phyloP scores from a whole-genome alignment of 2,888 invertebrate species.

The Lepidocyrtoides sp. region DNA sequence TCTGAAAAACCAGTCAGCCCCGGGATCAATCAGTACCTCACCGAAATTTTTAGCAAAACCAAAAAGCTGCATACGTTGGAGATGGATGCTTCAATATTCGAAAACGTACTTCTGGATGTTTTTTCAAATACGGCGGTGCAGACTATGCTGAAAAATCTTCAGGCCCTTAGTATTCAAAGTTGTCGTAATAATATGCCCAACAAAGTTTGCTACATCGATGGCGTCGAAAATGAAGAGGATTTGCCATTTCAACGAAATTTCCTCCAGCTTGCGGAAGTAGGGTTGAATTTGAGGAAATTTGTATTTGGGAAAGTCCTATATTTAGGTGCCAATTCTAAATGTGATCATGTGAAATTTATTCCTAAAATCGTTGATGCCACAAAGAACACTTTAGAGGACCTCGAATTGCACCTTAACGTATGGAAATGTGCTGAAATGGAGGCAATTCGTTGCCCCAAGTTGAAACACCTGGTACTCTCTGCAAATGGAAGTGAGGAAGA shows the following conservation, averaged over 20 bases:
- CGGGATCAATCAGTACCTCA: slow-evolving; percentile 33
- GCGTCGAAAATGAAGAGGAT: slow-evolving; percentile 54
- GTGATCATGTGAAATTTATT: slow-evolving; percentile 71
- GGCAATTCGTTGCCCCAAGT: slow-evolving; percentile 71
- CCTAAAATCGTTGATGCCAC: slow-evolving; percentile 69
- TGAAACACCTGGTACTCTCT: slow-evolving; percentile 66
- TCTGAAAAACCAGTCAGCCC: neutral
- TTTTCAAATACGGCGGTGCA: slow-evolving; percentile 55
- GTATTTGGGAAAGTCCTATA: slow-evolving; percentile 66
- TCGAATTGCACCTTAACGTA: slow-evolving; percentile 73
- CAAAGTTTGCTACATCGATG: slow-evolving; percentile 58
- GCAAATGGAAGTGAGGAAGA: slow-evolving; percentile 31
- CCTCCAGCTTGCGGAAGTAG: slow-evolving; percentile 75
- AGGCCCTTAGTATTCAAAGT: slow-evolving; percentile 47
- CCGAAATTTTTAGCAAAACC: slow-evolving; percentile 20
- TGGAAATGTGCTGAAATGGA: slow-evolving; percentile 74
- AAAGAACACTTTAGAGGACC: slow-evolving; percentile 62
- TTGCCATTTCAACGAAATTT: slow-evolving; percentile 78
- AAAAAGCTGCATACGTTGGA: slow-evolving; percentile 11
- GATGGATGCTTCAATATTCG: slow-evolving; percentile 54
- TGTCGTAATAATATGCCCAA: neutral
- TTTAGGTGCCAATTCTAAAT: slow-evolving; percentile 45
- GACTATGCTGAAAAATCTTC: slow-evolving; percentile 45
- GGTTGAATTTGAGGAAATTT: slow-evolving; percentile 63
- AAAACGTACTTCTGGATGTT: slow-evolving; percentile 60